Evolutionary conservation across 2,797 vertebrate species (phyloP), one percentile per base, ranked within the genome.

Genomic region (Labroides dimidiatus): DNA sequence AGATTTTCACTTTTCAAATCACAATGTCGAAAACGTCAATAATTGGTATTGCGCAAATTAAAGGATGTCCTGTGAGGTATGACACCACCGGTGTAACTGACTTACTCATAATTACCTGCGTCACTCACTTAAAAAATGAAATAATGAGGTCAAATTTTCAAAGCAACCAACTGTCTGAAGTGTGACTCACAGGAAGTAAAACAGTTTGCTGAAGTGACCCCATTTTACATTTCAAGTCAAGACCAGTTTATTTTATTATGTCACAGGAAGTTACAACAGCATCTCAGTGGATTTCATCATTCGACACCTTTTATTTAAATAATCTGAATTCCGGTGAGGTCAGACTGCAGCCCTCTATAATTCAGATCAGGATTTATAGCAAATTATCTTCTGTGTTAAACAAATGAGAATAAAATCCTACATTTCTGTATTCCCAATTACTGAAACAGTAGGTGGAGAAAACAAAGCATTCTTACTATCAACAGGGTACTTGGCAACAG

Each of bases 51-150:
- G 59, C 7, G 10, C 43, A 77, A 81, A 21, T 2, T 19, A 6
- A 71, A 42, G 57, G 60, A 68, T 79, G 63, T 67, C 72, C 48
- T 50, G 51, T 13, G 37, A 27, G 21, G 30, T 66, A 30, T 81
- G 62, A 72, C 20, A 45, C 60, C 64, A 75, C 41, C 42, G 24
- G 16, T 33, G 23, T 47, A 63, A 63, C 68, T 71, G 51, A 10
- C 39, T 85, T 64, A 75, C 76, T 84, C 69, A 77, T 55, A 52
- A 39, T 55, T 14, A 5, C 14, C 23, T 39, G 43, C 50, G 15
- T 81, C 66, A 75, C 76, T 80, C 81, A 76, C 63, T 63, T 57
- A 64, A 73, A 39, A 17, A 0, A 42, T 64, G 21, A 6, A 27
- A 52, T 60, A 48, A n/a, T 51, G 30, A 44, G 8, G 16, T 45